Percentiles rank a stretch among this genome's conserved stretches.
Conservation (phyloP, 2,888 invertebrate species). For the Biston stratarius region DNA sequence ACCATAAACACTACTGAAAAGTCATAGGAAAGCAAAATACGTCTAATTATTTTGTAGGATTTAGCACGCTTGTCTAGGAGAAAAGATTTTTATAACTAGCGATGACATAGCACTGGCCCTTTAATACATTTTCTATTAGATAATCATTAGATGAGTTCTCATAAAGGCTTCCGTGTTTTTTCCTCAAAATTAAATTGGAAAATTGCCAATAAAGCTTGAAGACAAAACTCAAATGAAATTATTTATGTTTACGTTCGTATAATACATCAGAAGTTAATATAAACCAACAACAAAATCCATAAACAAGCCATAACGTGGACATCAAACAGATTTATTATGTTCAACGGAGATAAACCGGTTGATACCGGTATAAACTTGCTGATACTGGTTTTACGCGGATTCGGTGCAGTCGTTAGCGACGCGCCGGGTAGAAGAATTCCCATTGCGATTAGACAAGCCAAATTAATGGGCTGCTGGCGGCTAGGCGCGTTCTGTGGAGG, state of each 20-base stretch:
- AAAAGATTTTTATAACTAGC: no score
- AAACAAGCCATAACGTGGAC: constrained; percentile 38
- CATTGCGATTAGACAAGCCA: constrained; percentile 32
- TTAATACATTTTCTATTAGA: no score
- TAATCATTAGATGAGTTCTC: no score
- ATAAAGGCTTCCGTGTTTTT: no score
- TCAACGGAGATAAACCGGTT: constrained; percentile 37
- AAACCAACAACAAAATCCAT: constrained; percentile 28
- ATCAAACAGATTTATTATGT: constrained; percentile 42
- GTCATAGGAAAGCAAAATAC: no score
- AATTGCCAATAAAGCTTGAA: constrained; percentile 4
- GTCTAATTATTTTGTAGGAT: no score
- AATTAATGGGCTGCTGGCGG: constrained; percentile 27
- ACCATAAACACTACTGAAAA: no score
- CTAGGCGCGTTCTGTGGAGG: neutral
- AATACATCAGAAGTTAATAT: constrained; percentile 21
- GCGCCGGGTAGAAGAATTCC: constrained; percentile 37
- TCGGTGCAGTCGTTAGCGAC: constrained; percentile 38
- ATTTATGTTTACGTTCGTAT: constrained; percentile 1
- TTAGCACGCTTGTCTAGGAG: no score
- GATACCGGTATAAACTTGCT: constrained; percentile 31
- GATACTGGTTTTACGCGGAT: constrained; percentile 41
- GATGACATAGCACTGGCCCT: no score
- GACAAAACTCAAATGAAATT: constrained; percentile 4
- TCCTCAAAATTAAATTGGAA: neutral